These are phyloP conservation scores for Epiblema foenella DNA, from an alignment of 2,888 invertebrate species.

Conservation along the genomic window DNA sequence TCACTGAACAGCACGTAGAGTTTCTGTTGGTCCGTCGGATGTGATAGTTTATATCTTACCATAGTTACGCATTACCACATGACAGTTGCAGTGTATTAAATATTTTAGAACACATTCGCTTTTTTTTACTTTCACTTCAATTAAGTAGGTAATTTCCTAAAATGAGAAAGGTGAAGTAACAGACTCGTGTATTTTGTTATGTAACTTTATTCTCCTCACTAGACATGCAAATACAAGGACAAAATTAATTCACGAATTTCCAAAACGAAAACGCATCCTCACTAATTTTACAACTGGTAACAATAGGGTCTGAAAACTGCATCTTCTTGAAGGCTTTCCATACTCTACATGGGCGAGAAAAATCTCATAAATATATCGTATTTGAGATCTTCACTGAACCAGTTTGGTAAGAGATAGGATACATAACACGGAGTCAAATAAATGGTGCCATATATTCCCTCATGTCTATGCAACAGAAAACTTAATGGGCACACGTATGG, in stretches of 20 bases:
- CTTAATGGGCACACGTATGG: slow-evolving; percentile 57
- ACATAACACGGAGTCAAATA: slow-evolving; percentile 45
- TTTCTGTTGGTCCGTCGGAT: slow-evolving; percentile 50
- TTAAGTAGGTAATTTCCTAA: slow-evolving; percentile 30
- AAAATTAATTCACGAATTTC: slow-evolving; percentile 66
- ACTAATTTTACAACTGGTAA: slow-evolving; percentile 67
- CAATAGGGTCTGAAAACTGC: slow-evolving; percentile 66
- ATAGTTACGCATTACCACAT: slow-evolving; percentile 54
- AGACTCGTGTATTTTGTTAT: slow-evolving; percentile 58
- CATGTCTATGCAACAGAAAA: slow-evolving; percentile 44
- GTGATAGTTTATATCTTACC: slow-evolving; percentile 45
- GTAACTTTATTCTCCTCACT: slow-evolving; percentile 82
- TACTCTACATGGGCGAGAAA: slow-evolving; percentile 21
- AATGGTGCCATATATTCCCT: slow-evolving; percentile 41
- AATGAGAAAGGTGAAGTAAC: slow-evolving; percentile 35
- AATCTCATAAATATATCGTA: slow-evolving; percentile 40
- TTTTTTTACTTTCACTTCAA: slow-evolving; percentile 49
- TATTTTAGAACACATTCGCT: slow-evolving; percentile 60
- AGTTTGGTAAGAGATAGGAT: slow-evolving; percentile 62
- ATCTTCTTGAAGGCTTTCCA: slow-evolving; percentile 46
- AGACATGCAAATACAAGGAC: slow-evolving; percentile 80
- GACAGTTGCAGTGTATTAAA: slow-evolving; percentile 62
- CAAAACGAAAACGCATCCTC: slow-evolving; percentile 67
- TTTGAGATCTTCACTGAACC: slow-evolving; percentile 59
- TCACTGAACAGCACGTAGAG: slow-evolving; percentile 50